Base-by-base conservation (phyloP, 2,888 invertebrate genomes). In the Eulithis prunata region DNA sequence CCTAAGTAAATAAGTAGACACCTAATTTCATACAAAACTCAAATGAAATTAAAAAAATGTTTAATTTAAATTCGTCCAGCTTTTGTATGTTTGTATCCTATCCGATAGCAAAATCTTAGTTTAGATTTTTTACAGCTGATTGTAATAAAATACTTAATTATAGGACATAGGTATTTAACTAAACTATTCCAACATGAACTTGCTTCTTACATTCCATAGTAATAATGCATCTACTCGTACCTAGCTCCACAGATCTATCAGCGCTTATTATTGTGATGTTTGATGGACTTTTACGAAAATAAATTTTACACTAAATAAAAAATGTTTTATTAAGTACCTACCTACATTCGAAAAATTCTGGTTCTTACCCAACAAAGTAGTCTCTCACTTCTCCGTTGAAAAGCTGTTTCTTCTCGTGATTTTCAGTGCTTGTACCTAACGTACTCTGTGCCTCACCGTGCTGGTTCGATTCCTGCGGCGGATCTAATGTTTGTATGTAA, bases 261-360 rank as follows among this genome's bases (percentile, higher is more conserved):
- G 82, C 69, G 76, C 78, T 75, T 83, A 28, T 21, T 52, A 76
- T 21, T 80, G 81, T 87, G 86, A 68, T 64, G 86, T 87, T 78
- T 80, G 83, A 83, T 83, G 81, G 80, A 84, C 81, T 84, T 81
- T 81, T 43, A 80, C 80, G 79, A 81, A 81, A 88, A 86, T 88
- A 86, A 84, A 88, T 83, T 83, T 87, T 83, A 87, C 76, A 78
- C 73, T 78, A 80, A 58, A 64, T n/a, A 54, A 6, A 3, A 41
- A n/a, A 51, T 70, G 64, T 81, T 78, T 41, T 41, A 41, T 41
- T 10, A 41, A 36, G 38, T 21, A 21, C 21, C 21, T 21, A 21
- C 21, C 1, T 21, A 21, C 1, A 21, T 21, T n/a, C 1, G 21
- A 1, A 21, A 21, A 21, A 21, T 21, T 21, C 21, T 1, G 21